Conservation (phyloP, 2,113 vertebrate genomes). For the Rhinolophus ferrumequinum region DNA sequence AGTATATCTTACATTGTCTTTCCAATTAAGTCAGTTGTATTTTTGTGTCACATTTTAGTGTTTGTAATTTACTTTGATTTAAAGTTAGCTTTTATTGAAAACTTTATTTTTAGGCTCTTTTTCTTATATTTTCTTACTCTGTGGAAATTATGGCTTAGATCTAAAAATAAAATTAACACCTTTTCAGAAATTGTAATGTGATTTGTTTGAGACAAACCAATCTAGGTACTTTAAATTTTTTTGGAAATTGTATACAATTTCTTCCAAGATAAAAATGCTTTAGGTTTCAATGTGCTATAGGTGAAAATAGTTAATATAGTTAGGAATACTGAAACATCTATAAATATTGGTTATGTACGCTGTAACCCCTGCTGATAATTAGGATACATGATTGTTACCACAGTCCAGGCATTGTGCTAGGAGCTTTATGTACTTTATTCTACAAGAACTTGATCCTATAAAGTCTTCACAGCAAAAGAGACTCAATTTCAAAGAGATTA, state of each 20-base stretch:
- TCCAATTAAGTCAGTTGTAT: neutral
- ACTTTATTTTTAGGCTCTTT: neutral
- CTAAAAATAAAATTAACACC: slow-evolving; percentile 25
- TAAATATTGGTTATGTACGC: neutral
- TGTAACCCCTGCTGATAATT: neutral
- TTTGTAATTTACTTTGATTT: neutral
- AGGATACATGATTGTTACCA: neutral
- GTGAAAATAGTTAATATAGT: neutral
- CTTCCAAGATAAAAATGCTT: slow-evolving; percentile 1
- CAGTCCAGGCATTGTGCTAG: neutral
- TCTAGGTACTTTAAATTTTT: slow-evolving; percentile 30
- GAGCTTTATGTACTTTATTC: neutral
- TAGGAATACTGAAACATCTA: neutral
- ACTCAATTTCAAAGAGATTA: neutral
- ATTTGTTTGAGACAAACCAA: slow-evolving; percentile 29
- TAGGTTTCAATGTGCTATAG: neutral
- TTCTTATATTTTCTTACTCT: slow-evolving; percentile 6
- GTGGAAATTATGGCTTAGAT: slow-evolving; percentile 8
- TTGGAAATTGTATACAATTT: slow-evolving; percentile 1
- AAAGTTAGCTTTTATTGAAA: slow-evolving; percentile 23
- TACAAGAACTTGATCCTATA: neutral
- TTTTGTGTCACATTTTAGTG: neutral
- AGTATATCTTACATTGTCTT: neutral
- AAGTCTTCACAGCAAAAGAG: neutral
- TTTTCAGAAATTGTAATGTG: neutral